phyloP scores from a whole-genome alignment of 2,888 invertebrate species.

The Chirona hameri region DNA sequence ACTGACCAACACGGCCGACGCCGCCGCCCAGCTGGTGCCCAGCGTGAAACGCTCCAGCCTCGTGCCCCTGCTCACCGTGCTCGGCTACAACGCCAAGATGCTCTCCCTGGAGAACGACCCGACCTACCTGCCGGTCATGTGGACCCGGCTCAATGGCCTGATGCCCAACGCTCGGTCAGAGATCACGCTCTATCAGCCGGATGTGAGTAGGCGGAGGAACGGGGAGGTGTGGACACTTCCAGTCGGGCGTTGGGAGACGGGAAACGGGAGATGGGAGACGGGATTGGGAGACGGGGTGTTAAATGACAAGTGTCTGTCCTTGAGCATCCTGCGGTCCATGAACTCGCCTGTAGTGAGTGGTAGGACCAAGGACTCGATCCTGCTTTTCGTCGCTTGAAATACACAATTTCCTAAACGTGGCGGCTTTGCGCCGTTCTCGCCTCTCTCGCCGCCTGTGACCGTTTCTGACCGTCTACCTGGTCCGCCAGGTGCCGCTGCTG shows the following conservation, averaged over 20 bases:
- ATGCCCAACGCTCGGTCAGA: constrained; percentile 39
- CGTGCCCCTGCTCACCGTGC: constrained; percentile 81
- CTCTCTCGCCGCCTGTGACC: no score
- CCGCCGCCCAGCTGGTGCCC: constrained; percentile 46
- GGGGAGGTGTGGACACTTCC: background rate
- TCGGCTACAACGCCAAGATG: constrained; percentile 78
- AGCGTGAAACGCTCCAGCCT: constrained; percentile 69
- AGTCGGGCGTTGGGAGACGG: no score
- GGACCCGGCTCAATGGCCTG: constrained; percentile 39
- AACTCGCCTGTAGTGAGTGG: no score
- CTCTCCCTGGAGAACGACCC: constrained; percentile 53
- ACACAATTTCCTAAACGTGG: no score
- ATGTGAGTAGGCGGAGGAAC: constrained; percentile 34
- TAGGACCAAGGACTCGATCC: no score
- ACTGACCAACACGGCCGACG: constrained; percentile 51
- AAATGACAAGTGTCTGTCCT: no score
- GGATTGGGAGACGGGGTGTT: no score
- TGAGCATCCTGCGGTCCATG: no score
- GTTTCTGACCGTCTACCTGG: no score
- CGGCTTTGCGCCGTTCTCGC: no score
- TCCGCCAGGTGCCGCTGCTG: constrained; percentile 73
- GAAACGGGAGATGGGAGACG: no score
- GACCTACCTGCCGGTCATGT: constrained; percentile 49
- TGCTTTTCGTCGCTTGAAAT: no score
- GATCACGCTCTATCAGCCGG: constrained; percentile 31